Base-by-base conservation (phyloP, 1,140 invertebrate genomes). In the Galendromus occidentalis region DNA sequence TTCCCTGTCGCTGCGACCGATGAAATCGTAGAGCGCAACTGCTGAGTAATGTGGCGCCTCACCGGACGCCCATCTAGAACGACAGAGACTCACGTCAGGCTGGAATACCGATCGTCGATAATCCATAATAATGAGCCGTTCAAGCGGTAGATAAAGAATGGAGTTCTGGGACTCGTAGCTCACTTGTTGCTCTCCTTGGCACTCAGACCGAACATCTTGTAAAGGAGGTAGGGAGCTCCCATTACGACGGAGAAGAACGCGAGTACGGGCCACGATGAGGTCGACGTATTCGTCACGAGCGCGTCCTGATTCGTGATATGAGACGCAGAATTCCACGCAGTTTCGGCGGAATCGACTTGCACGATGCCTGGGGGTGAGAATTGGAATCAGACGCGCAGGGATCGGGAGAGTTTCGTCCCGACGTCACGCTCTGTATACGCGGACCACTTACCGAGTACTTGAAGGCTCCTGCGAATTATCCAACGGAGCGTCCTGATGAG, bases 211-310 rank as follows among this genome's bases (percentile, higher is more conserved):
- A 94, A 72, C 71, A 94, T 80, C 76, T 85, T 89, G 75, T 89
- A 88, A 66, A 97, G 86, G 22, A 97, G 78, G 77, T 91, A 95
- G 0, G 93, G 92, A 47, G 88, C 88, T 0, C 86, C 85, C 45
- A 91, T 79, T 64, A 95, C 83, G 65, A 94, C 81, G 17, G 85
- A 85, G 70, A 95, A 81, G 77, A 95, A 93, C 68, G 92, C 72
- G 2, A 82, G 65, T 39, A 83, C 78, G 5, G 82, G 81, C 82
- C 81, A 83, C 42, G 73, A 74, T 45, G 77, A 74, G 65, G 72
- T 45, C 18, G 66, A 22, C 70, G 25, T 64, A 63, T 65, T 66
- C 33, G 22, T 67, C 42, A 44, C 51, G 64, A 29, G 67, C 66
- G 64, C 69, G 66, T 12, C 45, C n/a, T n/a, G n/a, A n/a, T n/a